Evolutionary conservation across 2,888 invertebrate genomes (phyloP), one percentile per base, ranked within the genome.

Genomic region (Dioctria linearis): DNA sequence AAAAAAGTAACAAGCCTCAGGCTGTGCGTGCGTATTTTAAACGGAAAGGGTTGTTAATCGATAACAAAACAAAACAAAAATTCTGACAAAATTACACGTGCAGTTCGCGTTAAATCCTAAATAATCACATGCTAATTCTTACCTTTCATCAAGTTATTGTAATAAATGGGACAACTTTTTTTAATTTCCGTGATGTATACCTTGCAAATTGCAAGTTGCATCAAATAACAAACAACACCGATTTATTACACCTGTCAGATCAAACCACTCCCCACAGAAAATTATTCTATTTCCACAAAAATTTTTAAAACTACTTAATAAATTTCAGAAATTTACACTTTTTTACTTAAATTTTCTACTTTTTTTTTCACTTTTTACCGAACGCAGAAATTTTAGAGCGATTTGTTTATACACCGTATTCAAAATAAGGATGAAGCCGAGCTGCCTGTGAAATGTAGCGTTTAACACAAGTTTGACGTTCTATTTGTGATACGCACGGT

Each of bases 351-450:
- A 54, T 54, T n/a, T n/a, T n/a, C n/a, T 54, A 54, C 54, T 8
- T 54, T 54, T 54, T 4, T 11, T 54, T n/a, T n/a, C 11, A 8
- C 5, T 11, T 54, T 54, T 54, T n/a, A n/a, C 11, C 11, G 11
- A 54, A 54, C 54, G 3, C 37, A 49, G n/a, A 42, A n/a, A 54
- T 54, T 54, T 54, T n/a, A 54, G 43, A n/a, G 49, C 69, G 37
- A 11, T 73, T 25, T 73, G 59, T 43, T 59, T 59, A 59, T 73
- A 40, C 40, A n/a, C 40, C 11, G 71, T 71, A 8, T 54, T 54
- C 54, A 71, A 71, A 54, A 57, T 54, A 54, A 57, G 11, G 37
- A 11, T 39, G 25, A 61, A 71, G 11, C 13, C n/a, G 25, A 54
- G 25, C 13, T 57, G 51, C 11, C 46, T 57, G 40, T 13, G 71